Percentiles rank a stretch among this genome's conserved stretches.
phyloP scores from a whole-genome alignment of 1,140 invertebrate genomes.

The Zaprionus davidi region DNA sequence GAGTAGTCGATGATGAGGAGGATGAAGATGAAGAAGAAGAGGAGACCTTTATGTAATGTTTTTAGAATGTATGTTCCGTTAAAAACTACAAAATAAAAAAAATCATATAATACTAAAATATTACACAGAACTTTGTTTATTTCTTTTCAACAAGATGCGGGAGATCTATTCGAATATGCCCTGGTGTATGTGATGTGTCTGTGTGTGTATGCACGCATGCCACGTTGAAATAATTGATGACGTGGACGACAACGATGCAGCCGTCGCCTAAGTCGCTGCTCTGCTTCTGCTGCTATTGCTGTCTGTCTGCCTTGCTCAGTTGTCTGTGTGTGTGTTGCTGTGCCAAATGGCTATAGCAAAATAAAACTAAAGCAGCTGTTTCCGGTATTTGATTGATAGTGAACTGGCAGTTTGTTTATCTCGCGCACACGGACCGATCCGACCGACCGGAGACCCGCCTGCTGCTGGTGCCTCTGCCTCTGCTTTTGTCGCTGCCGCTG shows the following conservation, averaged over 20 bases:
- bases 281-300: slow-evolving; percentile 21
- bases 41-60: slow-evolving; percentile 80
- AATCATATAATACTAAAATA: slow-evolving; percentile 81
- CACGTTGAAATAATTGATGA: slow-evolving; percentile 46
- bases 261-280: slow-evolving; percentile 41
- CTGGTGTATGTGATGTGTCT: background rate
- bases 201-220: slow-evolving; percentile 3
- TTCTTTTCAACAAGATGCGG: background rate
- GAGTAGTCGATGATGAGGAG: slow-evolving; percentile 46
- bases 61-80: slow-evolving; percentile 82
- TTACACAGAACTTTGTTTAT: slow-evolving; percentile 21
- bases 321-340: slow-evolving; percentile 55
- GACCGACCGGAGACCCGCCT: slow-evolving; percentile 50
- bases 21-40: slow-evolving; percentile 22
- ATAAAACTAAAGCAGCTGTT: slow-evolving; percentile 84
- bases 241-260: slow-evolving; percentile 41
- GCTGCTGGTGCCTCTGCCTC: slow-evolving; percentile 27
- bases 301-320: slow-evolving; percentile 34
- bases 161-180: background rate
- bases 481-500: slow-evolving; percentile 16
- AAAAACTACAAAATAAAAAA: slow-evolving; percentile 83
- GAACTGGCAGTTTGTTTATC: slow-evolving; percentile 84
- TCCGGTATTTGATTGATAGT: slow-evolving; percentile 84
- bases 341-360: slow-evolving; percentile 82
- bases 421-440: slow-evolving; percentile 63